Conservation (phyloP, 2,888 invertebrate genomes). For the Apamea epomidion region DNA sequence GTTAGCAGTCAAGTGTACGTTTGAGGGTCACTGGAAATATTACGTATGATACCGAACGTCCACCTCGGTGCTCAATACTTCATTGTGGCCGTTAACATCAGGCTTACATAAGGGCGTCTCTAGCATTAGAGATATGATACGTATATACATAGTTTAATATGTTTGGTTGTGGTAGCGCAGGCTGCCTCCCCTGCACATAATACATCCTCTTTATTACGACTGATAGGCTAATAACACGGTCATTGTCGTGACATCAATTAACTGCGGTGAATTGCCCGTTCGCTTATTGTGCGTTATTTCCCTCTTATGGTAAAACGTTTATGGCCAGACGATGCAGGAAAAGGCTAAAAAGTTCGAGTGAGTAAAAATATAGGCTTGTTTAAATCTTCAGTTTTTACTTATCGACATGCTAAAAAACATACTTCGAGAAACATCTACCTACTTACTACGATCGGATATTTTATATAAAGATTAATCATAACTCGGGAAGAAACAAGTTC, state of each 20-base stretch:
- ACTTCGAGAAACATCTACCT: not conserved
- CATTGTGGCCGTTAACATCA: slow-evolving; percentile 49
- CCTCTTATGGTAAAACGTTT: slow-evolving; percentile 72
- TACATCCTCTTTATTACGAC: slow-evolving; percentile 57
- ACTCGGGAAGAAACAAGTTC: slow-evolving; percentile 45
- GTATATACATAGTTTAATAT: slow-evolving; percentile 32
- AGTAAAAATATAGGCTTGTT: not conserved
- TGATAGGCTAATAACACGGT: slow-evolving; percentile 72
- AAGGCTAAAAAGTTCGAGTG: slow-evolving; percentile 36
- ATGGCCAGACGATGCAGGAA: slow-evolving; percentile 66
- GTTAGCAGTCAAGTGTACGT: slow-evolving; percentile 80
- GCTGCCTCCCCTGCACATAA: slow-evolving; percentile 44
- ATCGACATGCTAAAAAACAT: not conserved
- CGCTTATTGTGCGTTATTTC: slow-evolving; percentile 62
- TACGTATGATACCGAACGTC: slow-evolving; percentile 72
- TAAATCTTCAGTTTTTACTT: not conserved
- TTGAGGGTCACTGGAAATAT: slow-evolving; percentile 77
- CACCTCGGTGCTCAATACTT: slow-evolving; percentile 53
- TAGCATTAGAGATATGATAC: slow-evolving; percentile 39
- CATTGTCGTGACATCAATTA: slow-evolving; percentile 80
- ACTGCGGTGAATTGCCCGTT: slow-evolving; percentile 74
- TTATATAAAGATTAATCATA: slow-evolving; percentile 56
- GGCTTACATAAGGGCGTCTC: slow-evolving; percentile 36
- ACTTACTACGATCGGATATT: slow-evolving; percentile 6
- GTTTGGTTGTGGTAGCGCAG: slow-evolving; percentile 40